Evolutionary conservation across 1,140 invertebrate species (phyloP).

Genomic region (Lerema accius): DNA sequence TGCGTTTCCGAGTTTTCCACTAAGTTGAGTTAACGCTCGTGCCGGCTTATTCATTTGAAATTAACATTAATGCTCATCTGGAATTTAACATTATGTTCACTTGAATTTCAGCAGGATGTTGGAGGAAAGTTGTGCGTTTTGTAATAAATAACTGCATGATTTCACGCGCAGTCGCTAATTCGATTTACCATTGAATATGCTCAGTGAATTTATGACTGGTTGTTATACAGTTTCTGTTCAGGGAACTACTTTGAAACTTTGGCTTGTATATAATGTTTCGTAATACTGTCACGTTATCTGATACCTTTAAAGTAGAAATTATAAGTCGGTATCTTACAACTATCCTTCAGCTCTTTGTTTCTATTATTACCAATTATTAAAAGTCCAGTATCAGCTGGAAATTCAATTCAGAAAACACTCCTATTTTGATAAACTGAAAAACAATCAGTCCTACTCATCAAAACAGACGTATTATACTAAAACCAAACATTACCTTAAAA

Average conservation of each 20-base stretch:
- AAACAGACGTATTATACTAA: neutral
- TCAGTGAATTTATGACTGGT: conserved; percentile 49
- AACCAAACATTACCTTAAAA: neutral
- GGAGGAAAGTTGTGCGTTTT: conserved; percentile 47
- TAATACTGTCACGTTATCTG: too few relatives aligned
- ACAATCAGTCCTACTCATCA: neutral
- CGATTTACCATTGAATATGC: conserved; percentile 54
- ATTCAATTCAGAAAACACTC: too few relatives aligned
- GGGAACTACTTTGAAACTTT: conserved; percentile 6
- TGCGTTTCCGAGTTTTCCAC: conserved; percentile 56
- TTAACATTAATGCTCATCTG: conserved; percentile 21
- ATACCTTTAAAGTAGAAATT: too few relatives aligned
- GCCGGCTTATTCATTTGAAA: conserved; percentile 31
- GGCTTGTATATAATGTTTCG: too few relatives aligned
- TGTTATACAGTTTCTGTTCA: conserved; percentile 8
- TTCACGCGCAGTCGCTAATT: conserved; percentile 56
- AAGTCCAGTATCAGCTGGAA: too few relatives aligned
- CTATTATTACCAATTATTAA: too few relatives aligned
- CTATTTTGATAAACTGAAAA: too few relatives aligned
- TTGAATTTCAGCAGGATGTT: conserved; percentile 65
- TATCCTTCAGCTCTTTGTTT: too few relatives aligned
- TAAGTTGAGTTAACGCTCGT: conserved; percentile 64
- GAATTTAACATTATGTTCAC: conserved; percentile 51
- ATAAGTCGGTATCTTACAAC: too few relatives aligned
- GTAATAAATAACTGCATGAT: conserved; percentile 65